Evolutionary conservation across 2,888 invertebrate genomes (phyloP), one percentile per base, ranked within the genome.

Genomic region (Nomada hirtipes): DNA sequence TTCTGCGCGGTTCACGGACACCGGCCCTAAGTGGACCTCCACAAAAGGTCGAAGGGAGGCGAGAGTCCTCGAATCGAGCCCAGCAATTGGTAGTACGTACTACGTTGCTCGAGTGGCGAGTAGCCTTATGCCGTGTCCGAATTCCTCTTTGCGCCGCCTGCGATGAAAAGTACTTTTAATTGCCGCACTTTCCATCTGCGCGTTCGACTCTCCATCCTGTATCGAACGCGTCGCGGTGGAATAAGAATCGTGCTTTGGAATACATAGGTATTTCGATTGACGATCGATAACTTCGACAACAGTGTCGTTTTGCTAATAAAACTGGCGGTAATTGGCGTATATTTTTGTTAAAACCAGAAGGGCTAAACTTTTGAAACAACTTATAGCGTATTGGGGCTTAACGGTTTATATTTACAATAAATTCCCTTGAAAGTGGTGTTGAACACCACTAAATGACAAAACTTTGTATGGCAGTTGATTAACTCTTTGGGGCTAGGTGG

Each of bases 71-170:
- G 68, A 84, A 82, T 82, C 81, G 73, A 74, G 68, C 20, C 63
- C 75, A 68, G 68, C 78, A 69, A 83, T 89, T 79, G 85, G 71
- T 76, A 86, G 80, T 81, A 72, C 79, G 18, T 60, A 23, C 59
- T 76, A 74, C 71, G 64, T 26, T 42, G 42, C 72, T 69, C 72
- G 75, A 77, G 79, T 77, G 65, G 70, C 61, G 68, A 73, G 26
- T 61, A 55, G 78, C 83, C 85, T 79, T 82, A 84, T 82, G 86
- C 68, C 80, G 69, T 55, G 10, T 52, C 36, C 65, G 55, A 65
- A 74, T 71, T 36, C 47, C 75, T 36, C 78, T 78, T 84, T 78
- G 80, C 67, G 77, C 79, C 64, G 60, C 60, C 29, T 36, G 9
- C 18, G 44, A 76, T 64, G 76, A 59, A 68, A 79, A 79, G 69